Evolutionary conservation across 2,797 vertebrate species (phyloP).

Genomic region (Kryptolebias ocellatus): DNA sequence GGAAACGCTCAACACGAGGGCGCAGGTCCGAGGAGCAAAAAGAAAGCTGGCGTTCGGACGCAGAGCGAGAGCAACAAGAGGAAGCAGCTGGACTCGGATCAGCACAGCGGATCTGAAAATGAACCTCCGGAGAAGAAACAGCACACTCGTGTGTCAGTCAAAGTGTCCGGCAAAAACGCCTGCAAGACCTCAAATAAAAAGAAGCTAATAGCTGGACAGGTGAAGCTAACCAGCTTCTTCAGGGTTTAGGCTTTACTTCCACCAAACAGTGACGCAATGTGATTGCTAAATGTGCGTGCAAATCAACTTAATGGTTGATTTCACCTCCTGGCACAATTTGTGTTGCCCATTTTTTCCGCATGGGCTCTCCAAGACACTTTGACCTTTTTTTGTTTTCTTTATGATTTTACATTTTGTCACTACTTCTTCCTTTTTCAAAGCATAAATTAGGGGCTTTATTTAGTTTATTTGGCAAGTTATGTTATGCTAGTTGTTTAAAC

Average conservation of each 20-base stretch:
- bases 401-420: not conserved
- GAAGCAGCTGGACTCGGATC: constrained; percentile 84
- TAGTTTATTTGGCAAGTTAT: no score
- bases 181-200: constrained; percentile 76
- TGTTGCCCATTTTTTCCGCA: not conserved
- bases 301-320: not conserved
- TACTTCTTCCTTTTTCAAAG: no score
- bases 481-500: no score
- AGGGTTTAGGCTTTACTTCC: constrained; percentile 73
- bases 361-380: not conserved
- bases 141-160: constrained; percentile 59
- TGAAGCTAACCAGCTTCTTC: constrained; percentile 91
- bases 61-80: constrained; percentile 83
- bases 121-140: constrained; percentile 82
- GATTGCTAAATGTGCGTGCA: not conserved
- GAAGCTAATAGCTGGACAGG: constrained; percentile 89
- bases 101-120: constrained; percentile 79
- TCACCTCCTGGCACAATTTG: not conserved
- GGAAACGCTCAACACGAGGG: constrained; percentile 80
- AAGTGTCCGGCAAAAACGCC: constrained; percentile 67
- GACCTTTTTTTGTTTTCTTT: not conserved
- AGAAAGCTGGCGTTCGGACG: constrained; percentile 70
- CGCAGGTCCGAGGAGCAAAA: constrained; percentile 59
- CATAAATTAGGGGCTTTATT: no score
- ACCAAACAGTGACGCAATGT: not conserved